phyloP scores from a whole-genome alignment of 2,113 vertebrate genomes.

The Heterotis niloticus region DNA sequence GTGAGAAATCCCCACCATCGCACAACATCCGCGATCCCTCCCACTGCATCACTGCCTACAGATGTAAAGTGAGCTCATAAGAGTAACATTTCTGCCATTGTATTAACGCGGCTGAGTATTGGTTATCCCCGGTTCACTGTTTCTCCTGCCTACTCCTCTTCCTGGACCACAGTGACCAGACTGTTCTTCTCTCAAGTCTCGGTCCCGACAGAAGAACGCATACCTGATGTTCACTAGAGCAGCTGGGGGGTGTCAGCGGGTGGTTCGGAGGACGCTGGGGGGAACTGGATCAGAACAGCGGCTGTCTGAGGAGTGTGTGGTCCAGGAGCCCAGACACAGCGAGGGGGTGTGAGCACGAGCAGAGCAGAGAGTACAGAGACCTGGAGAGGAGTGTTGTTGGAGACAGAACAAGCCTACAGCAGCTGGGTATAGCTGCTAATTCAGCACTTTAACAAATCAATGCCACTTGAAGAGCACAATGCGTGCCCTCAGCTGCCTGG shows the following conservation, averaged over 20 bases:
- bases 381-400: constrained; percentile 33
- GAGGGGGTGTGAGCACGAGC: constrained; percentile 6
- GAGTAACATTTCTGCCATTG: no score
- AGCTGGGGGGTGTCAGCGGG: background rate
- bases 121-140: no score
- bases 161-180: no score
- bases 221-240: no score
- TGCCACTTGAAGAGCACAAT: constrained; percentile 97
- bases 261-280: background rate
- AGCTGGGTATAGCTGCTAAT: constrained; percentile 90
- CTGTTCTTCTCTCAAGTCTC: no score
- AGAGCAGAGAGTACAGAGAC: constrained; percentile 45
- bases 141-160: no score
- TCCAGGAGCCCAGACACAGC: background rate
- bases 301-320: constrained; percentile 19
- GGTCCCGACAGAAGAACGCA: no score
- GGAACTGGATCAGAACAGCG: background rate
- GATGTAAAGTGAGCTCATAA: no score
- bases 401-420: constrained; percentile 57
- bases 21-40: no score
- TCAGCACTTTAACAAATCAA: constrained; percentile 99
- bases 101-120: no score
- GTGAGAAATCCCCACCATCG: no score
- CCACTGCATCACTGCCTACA: no score
- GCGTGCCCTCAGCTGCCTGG: constrained; percentile 82